phyloP scores from a whole-genome alignment of 2,888 invertebrate species.

The Lissocephala sabroskyi region DNA sequence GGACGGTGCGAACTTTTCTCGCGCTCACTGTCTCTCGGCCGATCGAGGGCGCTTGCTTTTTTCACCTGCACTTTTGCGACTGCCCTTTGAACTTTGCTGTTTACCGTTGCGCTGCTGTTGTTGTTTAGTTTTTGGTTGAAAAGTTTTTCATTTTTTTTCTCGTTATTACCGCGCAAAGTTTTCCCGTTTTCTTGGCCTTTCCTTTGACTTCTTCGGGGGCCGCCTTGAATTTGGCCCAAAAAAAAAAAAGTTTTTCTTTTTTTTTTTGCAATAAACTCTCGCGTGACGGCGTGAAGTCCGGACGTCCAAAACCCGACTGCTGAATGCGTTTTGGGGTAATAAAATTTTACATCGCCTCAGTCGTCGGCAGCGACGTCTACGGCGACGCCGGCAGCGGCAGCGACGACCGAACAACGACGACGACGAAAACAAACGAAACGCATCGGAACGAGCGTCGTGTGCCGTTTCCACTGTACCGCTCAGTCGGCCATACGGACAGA shows the following conservation, averaged over 20 bases:
- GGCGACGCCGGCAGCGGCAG: slow-evolving; percentile 9
- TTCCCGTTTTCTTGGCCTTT: slow-evolving; percentile 3
- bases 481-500: background rate
- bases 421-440: slow-evolving; percentile 12
- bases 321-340: slow-evolving; percentile 64
- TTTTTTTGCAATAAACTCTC: slow-evolving; percentile 46
- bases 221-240: slow-evolving; percentile 18
- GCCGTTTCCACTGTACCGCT: no score
- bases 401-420: background rate
- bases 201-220: slow-evolving; percentile 7
- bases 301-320: slow-evolving; percentile 65
- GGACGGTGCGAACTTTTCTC: no score
- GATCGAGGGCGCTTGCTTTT: no score
- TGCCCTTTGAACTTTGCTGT: background rate
- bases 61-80: background rate
- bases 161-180: slow-evolving; percentile 14
- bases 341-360: slow-evolving; percentile 58
- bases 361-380: slow-evolving; percentile 22
- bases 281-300: slow-evolving; percentile 59
- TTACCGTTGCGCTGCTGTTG: slow-evolving; percentile 9
- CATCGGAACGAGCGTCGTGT: slow-evolving; percentile 20
- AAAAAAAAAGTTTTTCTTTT: no score
- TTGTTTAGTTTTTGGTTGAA: slow-evolving; percentile 6
- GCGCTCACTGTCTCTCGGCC: no score
- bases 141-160: slow-evolving; percentile 6